Evolutionary conservation across 2,888 invertebrate species (phyloP), one percentile per base, ranked within the genome.

Genomic region (Prosapia bicincta): DNA sequence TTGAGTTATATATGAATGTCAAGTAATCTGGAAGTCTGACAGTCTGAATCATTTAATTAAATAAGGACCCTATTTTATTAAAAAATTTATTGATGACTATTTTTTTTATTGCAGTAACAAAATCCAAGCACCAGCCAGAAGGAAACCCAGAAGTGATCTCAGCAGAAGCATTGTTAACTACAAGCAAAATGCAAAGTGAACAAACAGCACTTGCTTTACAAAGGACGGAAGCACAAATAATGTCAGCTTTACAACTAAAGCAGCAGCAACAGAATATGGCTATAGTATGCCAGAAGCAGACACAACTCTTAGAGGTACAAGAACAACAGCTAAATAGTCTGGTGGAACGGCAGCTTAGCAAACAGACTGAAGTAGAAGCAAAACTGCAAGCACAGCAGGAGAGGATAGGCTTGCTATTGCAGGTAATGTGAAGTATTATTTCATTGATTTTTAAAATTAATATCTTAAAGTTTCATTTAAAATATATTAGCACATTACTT

Each of bases 201-300:
- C 74, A 69, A 28, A 74, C 69, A n/a, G 24, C 69, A 1, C 25
- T 74, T 5, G 74, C 74, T 9, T 66, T 74, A 65, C 74, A 74
- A 66, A 54, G 74, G 9, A 74, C 74, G 1, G 74, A 74, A 30
- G 69, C 74, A 3, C 74, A 74, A 65, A 28, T 74, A 43, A 26
- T 74, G 20, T 23, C 69, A 23, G 69, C 69, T 0, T 43, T 74
- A 25, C 43, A 74, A 25, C 25, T 74, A 69, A 69, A 74, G 66
- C 69, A 69, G 24, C 54, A 65, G 9, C 69, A 66, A 69, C 26
- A 68, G 20, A 20, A 24, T 25, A 65, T 74, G 30, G 26, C 32
- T 30, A 66, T 66, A 65, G 74, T 74, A 28, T 74, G 74, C 26
- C 69, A 69, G 5, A 25, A 69, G 30, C 74, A 74, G 20, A 54